These are phyloP conservation scores for Axis porcinus DNA, from an alignment of 2,113 vertebrate genomes.

Conservation along the genomic window DNA sequence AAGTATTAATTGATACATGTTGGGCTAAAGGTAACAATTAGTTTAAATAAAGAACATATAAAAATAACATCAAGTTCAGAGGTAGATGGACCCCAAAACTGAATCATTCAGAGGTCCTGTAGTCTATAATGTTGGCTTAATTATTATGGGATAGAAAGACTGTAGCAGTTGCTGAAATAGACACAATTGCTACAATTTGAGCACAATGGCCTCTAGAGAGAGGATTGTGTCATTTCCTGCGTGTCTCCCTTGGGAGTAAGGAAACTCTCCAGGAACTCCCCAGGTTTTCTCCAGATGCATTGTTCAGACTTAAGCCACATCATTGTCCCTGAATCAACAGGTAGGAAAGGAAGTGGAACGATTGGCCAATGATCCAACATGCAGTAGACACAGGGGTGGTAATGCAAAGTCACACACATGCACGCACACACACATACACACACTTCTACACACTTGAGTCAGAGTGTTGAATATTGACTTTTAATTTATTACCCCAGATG, in stretches of 20 bases:
- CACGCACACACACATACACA: background rate
- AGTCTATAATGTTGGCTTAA: background rate
- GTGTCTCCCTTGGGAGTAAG: background rate
- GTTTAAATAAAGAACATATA: background rate
- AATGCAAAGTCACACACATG: background rate
- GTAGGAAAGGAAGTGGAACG: background rate
- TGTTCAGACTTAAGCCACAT: background rate
- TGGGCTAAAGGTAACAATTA: background rate
- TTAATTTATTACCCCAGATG: background rate
- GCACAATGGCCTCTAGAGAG: background rate
- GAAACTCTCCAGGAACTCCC: background rate
- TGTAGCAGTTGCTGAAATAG: background rate
- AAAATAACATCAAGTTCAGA: background rate
- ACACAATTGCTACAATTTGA: background rate
- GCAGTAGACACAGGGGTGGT: accelerated
- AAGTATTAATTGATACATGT: background rate
- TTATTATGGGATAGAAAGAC: background rate
- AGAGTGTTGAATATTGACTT: background rate
- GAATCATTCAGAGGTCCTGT: background rate
- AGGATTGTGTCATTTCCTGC: background rate
- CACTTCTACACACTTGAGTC: background rate
- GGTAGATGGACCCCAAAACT: background rate
- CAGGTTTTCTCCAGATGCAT: background rate
- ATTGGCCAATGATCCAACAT: background rate
- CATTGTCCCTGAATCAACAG: too few species aligned